Base-by-base conservation (phyloP, 2,888 invertebrate species). In the Lepetodrilus schrolli region DNA sequence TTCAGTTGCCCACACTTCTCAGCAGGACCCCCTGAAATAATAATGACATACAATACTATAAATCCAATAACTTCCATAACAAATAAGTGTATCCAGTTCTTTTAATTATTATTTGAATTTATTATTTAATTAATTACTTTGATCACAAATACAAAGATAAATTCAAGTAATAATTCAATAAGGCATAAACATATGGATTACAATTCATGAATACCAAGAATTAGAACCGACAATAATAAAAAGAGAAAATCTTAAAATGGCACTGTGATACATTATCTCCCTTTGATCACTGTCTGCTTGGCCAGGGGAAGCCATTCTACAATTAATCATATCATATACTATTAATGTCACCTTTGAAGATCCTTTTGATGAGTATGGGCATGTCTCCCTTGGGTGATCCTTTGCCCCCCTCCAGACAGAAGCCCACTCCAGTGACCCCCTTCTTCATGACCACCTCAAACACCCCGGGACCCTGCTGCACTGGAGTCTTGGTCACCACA, bases 321-420 rank as follows among this genome's bases (percentile, higher is more conserved):
- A 8, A 38, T 10, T 38, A 38, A 5, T 38, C 7, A 38, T 8
- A 47, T 48, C 3, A 48, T 1, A 48, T 48, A n/a, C n/a, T 48
- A 7, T 20, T n/a, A 20, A 21, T 5, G 23, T 89, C 91, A 97
- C 97, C 97, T 92, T 95, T 95, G 90, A 97, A 98, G 83, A 98
- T 94, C 92, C 97, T 96, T 91, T 97, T 97, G 84, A 98, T 94
- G 70, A 95, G 93, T 78, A 98, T 93, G 65, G 97, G 96, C 85
- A 94, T 93, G 91, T 97, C 96, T 26, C 98, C 98, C 76, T 94
- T 92, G 4, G 96, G 96, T 26, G 97, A 97, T 90, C 96, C 96
- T 82, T 95, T 94, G 66, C 98, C 98, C 70, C 98, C 98, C 87
- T 97, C 97, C 79, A 98, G 93, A 84, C 97, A 96, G 91, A 98